Percentiles rank a stretch among this genome's conserved stretches.
These are phyloP conservation scores for Lasioglossum morio DNA, from an alignment of 2,888 invertebrate species.

Conservation along the genomic window DNA sequence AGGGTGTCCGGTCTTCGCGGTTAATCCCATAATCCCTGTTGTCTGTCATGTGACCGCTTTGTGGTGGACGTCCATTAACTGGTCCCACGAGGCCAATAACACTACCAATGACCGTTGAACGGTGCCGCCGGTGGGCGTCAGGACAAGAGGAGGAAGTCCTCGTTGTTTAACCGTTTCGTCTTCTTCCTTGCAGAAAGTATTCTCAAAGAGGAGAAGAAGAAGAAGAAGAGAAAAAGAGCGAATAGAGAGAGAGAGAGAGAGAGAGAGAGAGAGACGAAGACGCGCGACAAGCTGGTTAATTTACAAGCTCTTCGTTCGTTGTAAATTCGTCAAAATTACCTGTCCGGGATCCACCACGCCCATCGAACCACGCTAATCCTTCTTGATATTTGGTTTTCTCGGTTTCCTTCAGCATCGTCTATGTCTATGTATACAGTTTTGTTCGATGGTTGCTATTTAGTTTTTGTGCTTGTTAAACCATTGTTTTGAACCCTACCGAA, in stretches of 20 bases:
- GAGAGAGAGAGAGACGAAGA: too few relatives aligned
- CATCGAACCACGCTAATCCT: slow-evolving; percentile 17
- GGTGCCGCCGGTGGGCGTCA: slow-evolving; percentile 22
- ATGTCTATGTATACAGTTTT: too few relatives aligned
- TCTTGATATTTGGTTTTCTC: too few relatives aligned
- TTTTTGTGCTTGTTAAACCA: too few relatives aligned
- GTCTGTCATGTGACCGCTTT: slow-evolving; percentile 39
- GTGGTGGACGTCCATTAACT: slow-evolving; percentile 42
- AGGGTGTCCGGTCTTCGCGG: slow-evolving; percentile 18
- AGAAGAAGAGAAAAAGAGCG: too few relatives aligned
- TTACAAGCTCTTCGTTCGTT: slow-evolving; percentile 8
- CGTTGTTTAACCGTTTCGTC: not conserved
- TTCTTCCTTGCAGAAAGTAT: not conserved
- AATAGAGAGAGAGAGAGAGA: too few relatives aligned
- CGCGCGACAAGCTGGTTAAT: slow-evolving; percentile 17
- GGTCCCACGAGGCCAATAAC: slow-evolving; percentile 38
- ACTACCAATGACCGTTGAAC: not conserved
- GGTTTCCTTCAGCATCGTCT: too few relatives aligned
- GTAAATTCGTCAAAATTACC: slow-evolving; percentile 43
- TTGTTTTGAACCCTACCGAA: too few relatives aligned
- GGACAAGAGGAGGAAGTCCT: not conserved
- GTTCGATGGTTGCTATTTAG: too few relatives aligned
- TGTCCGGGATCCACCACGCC: not conserved
- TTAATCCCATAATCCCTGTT: slow-evolving; percentile 65
- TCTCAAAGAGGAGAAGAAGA: not conserved